phyloP scores from a whole-genome alignment of 2,113 vertebrate genomes.

The Canis aureus region DNA sequence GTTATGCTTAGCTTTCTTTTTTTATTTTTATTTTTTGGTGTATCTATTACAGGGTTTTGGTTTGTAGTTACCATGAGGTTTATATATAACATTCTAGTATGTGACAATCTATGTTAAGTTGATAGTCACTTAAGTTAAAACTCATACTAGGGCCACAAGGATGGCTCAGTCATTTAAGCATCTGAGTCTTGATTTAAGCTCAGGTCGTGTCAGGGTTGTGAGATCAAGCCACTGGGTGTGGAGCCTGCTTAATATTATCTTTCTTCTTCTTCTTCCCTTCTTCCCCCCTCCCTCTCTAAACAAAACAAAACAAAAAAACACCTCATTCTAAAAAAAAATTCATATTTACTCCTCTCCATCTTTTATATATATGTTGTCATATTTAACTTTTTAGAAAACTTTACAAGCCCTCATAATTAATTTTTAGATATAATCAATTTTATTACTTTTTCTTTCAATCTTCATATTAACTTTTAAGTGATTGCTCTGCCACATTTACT shows the following conservation, averaged over 20 bases:
- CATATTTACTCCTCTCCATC: not conserved
- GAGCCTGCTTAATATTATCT: not conserved
- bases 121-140: not conserved
- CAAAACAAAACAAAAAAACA: too few relatives aligned
- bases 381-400: not conserved
- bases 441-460: not conserved
- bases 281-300: too few relatives aligned
- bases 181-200: not conserved
- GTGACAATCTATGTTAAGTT: not conserved
- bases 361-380: not conserved
- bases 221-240: not conserved
- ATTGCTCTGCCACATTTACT: not conserved
- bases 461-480: not conserved
- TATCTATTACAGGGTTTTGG: not conserved
- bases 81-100: not conserved
- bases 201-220: not conserved
- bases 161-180: not conserved
- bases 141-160: not conserved
- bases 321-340: not conserved
- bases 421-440: not conserved
- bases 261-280: not conserved
- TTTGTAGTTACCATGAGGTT: not conserved
- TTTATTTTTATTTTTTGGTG: not conserved
- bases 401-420: not conserved
- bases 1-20: not conserved